These are phyloP conservation scores for Ornithorhynchus anatinus DNA, from an alignment of 2,113 vertebrate genomes.

Conservation along the genomic window DNA sequence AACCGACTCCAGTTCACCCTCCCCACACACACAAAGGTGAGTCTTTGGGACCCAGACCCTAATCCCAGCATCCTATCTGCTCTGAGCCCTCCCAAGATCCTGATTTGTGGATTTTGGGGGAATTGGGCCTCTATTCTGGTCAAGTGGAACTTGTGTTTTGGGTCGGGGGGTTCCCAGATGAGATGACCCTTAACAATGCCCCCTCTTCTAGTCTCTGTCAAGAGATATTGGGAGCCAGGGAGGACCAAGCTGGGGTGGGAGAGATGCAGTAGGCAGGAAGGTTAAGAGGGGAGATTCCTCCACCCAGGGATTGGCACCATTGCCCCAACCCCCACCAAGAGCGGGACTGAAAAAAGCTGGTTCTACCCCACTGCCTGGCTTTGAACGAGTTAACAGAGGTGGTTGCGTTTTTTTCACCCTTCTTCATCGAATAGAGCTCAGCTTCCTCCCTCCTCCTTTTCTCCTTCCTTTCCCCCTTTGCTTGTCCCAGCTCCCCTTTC, in stretches of 20 bases:
- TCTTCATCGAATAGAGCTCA: background rate
- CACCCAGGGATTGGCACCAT: background rate
- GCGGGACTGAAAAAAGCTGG: background rate
- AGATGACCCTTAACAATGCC: background rate
- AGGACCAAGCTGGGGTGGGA: background rate
- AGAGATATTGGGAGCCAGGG: background rate
- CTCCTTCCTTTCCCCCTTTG: background rate
- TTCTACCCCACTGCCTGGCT: background rate
- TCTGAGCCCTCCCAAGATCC: background rate
- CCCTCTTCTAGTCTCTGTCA: background rate
- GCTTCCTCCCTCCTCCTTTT: background rate
- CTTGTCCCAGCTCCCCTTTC: no score
- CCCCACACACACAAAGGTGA: background rate
- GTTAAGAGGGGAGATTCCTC: background rate
- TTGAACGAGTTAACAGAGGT: no score
- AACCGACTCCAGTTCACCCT: background rate
- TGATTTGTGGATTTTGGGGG: background rate
- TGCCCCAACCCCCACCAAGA: background rate
- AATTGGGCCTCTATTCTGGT: background rate
- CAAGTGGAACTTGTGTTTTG: background rate
- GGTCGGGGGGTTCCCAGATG: background rate
- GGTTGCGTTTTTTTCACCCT: no score
- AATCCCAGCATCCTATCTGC: background rate
- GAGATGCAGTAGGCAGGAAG: background rate
- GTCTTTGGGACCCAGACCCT: background rate